Percentiles rank a stretch among this genome's conserved stretches.
These are phyloP conservation scores for Oncorhynchus nerka DNA, from an alignment of 2,113 vertebrate genomes.

Conservation along the genomic window DNA sequence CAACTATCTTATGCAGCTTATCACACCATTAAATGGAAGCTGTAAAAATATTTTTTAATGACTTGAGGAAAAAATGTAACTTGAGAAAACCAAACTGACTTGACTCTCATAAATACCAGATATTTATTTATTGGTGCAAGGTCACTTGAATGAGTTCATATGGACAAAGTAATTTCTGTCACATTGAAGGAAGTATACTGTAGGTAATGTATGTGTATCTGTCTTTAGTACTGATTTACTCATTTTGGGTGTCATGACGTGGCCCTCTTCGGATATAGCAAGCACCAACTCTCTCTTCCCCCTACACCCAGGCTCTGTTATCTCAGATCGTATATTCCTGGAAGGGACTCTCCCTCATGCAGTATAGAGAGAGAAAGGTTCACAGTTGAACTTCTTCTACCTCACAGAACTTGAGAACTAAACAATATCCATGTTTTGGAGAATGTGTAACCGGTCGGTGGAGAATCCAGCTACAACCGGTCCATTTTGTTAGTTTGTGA, in stretches of 20 bases:
- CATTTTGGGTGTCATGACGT: neutral
- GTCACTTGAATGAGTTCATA: neutral
- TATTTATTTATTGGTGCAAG: conserved; percentile 24
- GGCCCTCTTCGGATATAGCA: too few species aligned
- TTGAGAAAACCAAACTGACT: neutral
- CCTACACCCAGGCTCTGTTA: too few species aligned
- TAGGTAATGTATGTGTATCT: neutral
- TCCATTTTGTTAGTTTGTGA: too few species aligned
- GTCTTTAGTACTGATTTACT: neutral
- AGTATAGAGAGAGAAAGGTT: too few species aligned
- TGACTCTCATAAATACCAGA: conserved; percentile 8
- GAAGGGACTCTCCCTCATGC: too few species aligned
- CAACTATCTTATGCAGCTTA: conserved; percentile 41
- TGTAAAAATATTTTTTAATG: conserved; percentile 58
- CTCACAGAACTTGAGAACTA: too few species aligned
- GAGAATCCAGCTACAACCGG: too few species aligned
- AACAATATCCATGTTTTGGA: too few species aligned
- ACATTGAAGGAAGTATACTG: neutral
- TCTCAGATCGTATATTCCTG: too few species aligned
- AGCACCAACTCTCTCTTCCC: too few species aligned
- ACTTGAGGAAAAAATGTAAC: conserved; percentile 49
- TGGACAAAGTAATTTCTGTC: conserved; percentile 12
- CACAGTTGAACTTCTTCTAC: too few species aligned
- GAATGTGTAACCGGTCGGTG: too few species aligned
- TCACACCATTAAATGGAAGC: conserved; percentile 62